phyloP scores from a whole-genome alignment of 2,888 invertebrate species.

The Branchinecta sandiegonensis region DNA sequence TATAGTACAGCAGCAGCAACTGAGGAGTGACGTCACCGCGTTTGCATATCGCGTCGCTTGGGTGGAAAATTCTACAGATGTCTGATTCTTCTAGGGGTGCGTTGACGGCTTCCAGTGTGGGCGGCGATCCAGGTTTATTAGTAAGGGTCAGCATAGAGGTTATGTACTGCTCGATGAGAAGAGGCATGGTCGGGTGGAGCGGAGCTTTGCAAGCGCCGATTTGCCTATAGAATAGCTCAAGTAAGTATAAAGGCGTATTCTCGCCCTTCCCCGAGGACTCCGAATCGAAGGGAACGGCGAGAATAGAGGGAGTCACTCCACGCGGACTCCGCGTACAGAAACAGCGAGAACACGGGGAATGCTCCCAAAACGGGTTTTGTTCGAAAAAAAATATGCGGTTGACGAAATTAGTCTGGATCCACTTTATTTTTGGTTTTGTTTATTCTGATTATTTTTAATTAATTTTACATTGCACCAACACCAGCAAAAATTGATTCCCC shows the following conservation, averaged over 20 bases:
- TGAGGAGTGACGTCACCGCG: slow-evolving; percentile 55
- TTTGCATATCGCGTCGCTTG: slow-evolving; percentile 18
- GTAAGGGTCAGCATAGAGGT: slow-evolving; percentile 58
- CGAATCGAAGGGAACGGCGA: too few relatives aligned
- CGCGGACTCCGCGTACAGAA: too few relatives aligned
- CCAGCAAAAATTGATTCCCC: too few relatives aligned
- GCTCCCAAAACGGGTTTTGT: too few relatives aligned
- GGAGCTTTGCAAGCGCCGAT: slow-evolving; percentile 78
- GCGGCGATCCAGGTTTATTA: slow-evolving; percentile 24
- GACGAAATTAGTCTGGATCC: too few relatives aligned
- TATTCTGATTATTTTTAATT: too few relatives aligned
- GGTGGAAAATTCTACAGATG: slow-evolving; percentile 44
- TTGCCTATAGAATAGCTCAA: slow-evolving; percentile 46
- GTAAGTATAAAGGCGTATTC: slow-evolving; percentile 14
- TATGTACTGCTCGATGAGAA: slow-evolving; percentile 84
- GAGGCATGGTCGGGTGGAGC: slow-evolving; percentile 80
- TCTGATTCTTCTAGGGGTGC: slow-evolving; percentile 82
- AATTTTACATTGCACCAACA: too few relatives aligned
- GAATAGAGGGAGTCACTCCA: too few relatives aligned
- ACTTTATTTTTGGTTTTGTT: too few relatives aligned
- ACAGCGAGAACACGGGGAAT: too few relatives aligned
- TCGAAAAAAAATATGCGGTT: too few relatives aligned
- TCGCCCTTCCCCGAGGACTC: too few relatives aligned
- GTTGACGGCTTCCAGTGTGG: slow-evolving; percentile 48
- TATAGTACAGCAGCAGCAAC: slow-evolving; percentile 73